Percentiles rank a stretch among this genome's conserved stretches.
These are phyloP conservation scores for Hucho hucho DNA, from an alignment of 2,113 vertebrate genomes.

Conservation along the genomic window DNA sequence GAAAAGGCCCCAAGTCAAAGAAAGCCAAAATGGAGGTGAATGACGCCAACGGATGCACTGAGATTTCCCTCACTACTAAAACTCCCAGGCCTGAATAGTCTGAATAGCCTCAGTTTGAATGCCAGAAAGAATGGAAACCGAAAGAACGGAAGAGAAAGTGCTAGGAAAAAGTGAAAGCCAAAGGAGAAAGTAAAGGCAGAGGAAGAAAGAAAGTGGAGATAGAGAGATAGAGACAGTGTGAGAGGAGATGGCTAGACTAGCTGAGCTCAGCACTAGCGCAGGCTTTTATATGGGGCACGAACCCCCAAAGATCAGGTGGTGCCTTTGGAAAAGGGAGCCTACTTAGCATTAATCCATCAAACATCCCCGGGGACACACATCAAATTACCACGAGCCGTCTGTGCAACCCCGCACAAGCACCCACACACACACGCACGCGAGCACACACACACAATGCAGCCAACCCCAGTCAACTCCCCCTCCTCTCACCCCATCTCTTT, in stretches of 20 bases:
- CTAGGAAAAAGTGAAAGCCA: slow-evolving; percentile 14
- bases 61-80: not conserved
- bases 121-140: slow-evolving; percentile 9
- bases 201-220: slow-evolving; percentile 39
- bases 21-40: slow-evolving; percentile 12
- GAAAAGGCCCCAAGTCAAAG: slow-evolving; percentile 19
- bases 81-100: slow-evolving; percentile 2
- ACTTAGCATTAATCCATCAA: slow-evolving; percentile 72
- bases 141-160: slow-evolving; percentile 13
- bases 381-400: slow-evolving; percentile 69
- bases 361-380: slow-evolving; percentile 69
- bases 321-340: slow-evolving; percentile 60
- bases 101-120: slow-evolving; percentile 10
- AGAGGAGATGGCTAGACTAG: slow-evolving; percentile 48
- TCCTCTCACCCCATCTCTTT: slow-evolving; percentile 20
- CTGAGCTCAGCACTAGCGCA: slow-evolving; percentile 69
- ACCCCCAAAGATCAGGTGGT: slow-evolving; percentile 69
- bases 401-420: slow-evolving; percentile 39
- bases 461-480: slow-evolving; percentile 22
- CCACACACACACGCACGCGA: not conserved
- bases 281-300: slow-evolving; percentile 62
- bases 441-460: slow-evolving; percentile 27
- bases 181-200: slow-evolving; percentile 37
- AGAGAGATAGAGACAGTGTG: slow-evolving; percentile 29
- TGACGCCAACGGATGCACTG: not conserved